Conservation (phyloP, 53 echinoderm and acorn worm genomes). For the Arbacia lixula region DNA sequence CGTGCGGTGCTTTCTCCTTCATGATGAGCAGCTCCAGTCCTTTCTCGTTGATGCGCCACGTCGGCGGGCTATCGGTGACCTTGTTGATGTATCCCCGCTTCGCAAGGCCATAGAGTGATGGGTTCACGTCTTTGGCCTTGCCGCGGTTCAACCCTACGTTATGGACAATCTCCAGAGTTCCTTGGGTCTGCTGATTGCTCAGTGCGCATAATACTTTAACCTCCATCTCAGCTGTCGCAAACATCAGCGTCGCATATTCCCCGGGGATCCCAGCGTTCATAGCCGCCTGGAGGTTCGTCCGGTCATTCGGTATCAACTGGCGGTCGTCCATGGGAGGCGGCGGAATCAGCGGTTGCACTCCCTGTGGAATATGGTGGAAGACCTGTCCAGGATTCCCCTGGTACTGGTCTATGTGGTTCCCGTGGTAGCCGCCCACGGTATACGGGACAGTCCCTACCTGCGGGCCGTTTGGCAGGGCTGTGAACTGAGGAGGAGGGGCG, state of each 20-base stretch:
- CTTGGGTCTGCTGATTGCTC: conserved; percentile 48
- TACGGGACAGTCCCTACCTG: conserved; percentile 32
- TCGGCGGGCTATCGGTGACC: conserved; percentile 53
- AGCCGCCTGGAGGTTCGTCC: not conserved
- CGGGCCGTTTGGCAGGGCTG: not conserved
- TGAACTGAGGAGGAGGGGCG: not conserved
- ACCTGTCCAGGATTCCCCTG: conserved; percentile 24
- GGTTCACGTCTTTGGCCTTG: conserved; percentile 71
- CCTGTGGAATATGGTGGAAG: not conserved
- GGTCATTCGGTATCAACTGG: not conserved
- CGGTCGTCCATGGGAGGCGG: not conserved
- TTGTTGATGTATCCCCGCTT: conserved; percentile 55
- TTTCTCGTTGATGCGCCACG: conserved; percentile 49
- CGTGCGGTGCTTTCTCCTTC: conserved; percentile 1
- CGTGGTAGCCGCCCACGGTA: not conserved
- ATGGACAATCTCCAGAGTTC: conserved; percentile 64
- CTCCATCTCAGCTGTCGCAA: conserved; percentile 32
- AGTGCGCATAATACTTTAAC: conserved; percentile 33
- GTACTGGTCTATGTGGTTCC: conserved; percentile 26
- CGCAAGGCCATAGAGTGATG: conserved; percentile 67
- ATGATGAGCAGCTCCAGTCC: conserved; percentile 22
- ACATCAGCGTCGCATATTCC: conserved; percentile 10
- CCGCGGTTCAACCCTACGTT: conserved; percentile 60
- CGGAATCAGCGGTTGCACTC: not conserved
- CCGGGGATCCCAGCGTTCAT: not conserved